Evolutionary conservation across 35 echinoderm and acorn worm species (phyloP), one percentile per base, ranked within the genome.

Genomic region (Stichopus chloronotus): DNA sequence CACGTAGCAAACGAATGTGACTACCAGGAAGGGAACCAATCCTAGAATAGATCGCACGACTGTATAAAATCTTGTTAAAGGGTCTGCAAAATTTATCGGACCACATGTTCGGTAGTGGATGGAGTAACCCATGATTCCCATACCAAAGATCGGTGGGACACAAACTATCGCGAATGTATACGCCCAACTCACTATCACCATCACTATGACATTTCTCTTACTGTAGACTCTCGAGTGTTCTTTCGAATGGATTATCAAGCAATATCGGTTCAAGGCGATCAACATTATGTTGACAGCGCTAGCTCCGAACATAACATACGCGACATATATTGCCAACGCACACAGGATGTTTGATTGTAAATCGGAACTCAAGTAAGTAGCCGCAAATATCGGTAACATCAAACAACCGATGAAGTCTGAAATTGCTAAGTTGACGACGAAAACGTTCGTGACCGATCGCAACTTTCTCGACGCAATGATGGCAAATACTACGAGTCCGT

Each of bases 211-310:
- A 63, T 88, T 88, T 71, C 86, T 88, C 8, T 12, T 30, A 24
- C 58, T 22, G 58, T 65, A 88, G 6, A 88, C 21, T 63, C 65
- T 61, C 8, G 9, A 17, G 30, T 88, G 65, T 9, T 63, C 22
- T 9, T 56, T 20, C 86, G 57, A 21, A 16, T 59, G 22, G 14
- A 59, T 88, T 63, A 88, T 24, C 52, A 83, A 57, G 19, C 52
- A 83, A 83, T 52, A 83, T 10, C 80, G 80, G 52, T 83, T 83
- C 6, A 83, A 52, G 80, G 80, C 80, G 24, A 83, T 83, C 20
- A 83, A 17, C 25, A 30, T 30, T 8, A 83, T 16, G 69, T 72
- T 72, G 22, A 72, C 69, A 14, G 22, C 17, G 19, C 69, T 72
- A 17, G 69, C 69, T n/a, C 16, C 17, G 22, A 72, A 72, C 69